Base-by-base conservation (phyloP, 2,888 invertebrate species). In the Sussaba pulchella region DNA sequence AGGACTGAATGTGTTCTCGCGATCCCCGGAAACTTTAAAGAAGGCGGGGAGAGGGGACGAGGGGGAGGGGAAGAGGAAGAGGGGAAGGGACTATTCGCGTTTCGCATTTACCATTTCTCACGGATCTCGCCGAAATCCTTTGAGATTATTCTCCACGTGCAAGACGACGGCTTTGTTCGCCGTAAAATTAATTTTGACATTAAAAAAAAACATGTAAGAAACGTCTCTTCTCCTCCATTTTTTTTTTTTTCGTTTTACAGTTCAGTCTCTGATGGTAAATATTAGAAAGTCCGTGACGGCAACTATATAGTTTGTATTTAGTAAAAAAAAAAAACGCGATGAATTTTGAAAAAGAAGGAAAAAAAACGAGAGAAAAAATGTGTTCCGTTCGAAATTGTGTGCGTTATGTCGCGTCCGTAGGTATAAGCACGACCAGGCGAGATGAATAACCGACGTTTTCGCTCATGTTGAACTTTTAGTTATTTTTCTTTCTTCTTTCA, bases 1-100 rank as follows among this genome's bases (percentile, higher is more conserved):
- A 84, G 84, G 70, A 84, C 82, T 85, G 84, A 78, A 85, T 84
- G 87, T 87, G 86, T 86, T 86, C 84, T 87, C 70, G 81, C 72
- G 80, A 80, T 82, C 61, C 63, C 36, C 74, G 45, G 73, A 69
- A 71, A 63, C 75, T 52, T 52, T 26, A n/a, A n/a, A n/a, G n/a
- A n/a, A n/a, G n/a, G n/a, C n/a, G n/a, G n/a, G n/a, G n/a, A n/a
- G n/a, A n/a, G n/a, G n/a, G n/a, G n/a, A n/a, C n/a, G n/a, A n/a
- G n/a, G n/a, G n/a, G n/a, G n/a, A n/a, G n/a, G n/a, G n/a, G n/a
- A n/a, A n/a, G n/a, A n/a, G n/a, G n/a, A n/a, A n/a, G n/a, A n/a
- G n/a, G 67, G 43, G 31, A 6, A 31, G 31, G 31, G 31, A 31
- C 31, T 73, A 73, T 66, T 67, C 64, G 69, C 54, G 39, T 57